Evolutionary conservation across 2,113 vertebrate genomes (phyloP).

Genomic region (Corydoras sp.): DNA sequence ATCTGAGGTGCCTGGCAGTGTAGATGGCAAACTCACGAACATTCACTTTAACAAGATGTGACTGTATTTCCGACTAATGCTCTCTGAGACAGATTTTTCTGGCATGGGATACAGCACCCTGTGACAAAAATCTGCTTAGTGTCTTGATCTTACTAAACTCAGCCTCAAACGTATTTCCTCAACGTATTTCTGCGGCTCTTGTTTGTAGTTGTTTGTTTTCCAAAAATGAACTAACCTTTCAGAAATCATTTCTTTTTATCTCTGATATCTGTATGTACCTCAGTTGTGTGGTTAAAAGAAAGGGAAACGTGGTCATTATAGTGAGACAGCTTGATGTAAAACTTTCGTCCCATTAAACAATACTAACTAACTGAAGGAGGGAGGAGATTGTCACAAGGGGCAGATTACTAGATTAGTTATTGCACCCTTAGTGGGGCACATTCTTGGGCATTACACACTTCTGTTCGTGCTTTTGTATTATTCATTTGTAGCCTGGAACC

Average conservation of each 20-base stretch:
- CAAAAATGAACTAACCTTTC: neutral
- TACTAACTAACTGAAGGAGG: conserved; percentile 35
- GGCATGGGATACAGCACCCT: conserved; percentile 7
- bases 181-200: conserved; percentile 21
- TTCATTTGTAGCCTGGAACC: conserved; percentile 6
- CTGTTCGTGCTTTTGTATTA: neutral
- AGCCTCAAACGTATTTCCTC: conserved; percentile 13
- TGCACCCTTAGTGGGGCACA: conserved; percentile 21
- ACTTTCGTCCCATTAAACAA: conserved; percentile 45
- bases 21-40: conserved; percentile 1
- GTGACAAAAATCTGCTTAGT: conserved; percentile 26
- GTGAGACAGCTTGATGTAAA: conserved; percentile 18
- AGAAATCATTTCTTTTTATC: too few relatives aligned
- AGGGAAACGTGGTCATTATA: conserved; percentile 8
- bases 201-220: conserved; percentile 27
- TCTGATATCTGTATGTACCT: conserved; percentile 4
- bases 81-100: conserved; percentile 2
- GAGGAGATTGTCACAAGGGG: conserved; percentile 47
- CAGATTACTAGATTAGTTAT: conserved; percentile 51
- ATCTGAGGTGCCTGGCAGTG: conserved; percentile 44
- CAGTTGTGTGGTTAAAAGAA: conserved; percentile 49
- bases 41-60: conserved; percentile 30
- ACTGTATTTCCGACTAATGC: conserved; percentile 22
- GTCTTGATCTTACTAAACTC: conserved; percentile 18
- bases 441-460: neutral